phyloP scores from a whole-genome alignment of 92 coral and sea anemone species.

The Virgularia gustaviana region DNA sequence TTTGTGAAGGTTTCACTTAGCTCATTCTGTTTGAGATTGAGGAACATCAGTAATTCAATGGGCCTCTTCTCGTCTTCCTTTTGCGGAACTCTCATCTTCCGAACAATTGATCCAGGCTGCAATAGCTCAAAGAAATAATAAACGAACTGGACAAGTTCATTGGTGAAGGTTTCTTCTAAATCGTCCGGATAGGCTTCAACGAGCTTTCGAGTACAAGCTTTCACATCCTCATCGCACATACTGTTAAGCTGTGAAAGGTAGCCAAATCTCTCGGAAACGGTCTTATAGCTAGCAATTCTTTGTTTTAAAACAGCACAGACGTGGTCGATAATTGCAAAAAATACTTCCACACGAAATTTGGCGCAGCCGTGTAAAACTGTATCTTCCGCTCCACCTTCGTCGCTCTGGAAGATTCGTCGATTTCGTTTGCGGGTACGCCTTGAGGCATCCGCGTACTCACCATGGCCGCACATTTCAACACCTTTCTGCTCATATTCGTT shows the following conservation, averaged over 20 bases:
- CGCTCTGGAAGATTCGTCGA: constrained; percentile 1
- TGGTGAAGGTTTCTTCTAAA: constrained; percentile 22
- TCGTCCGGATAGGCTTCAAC: constrained; percentile 20
- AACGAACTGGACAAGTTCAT: constrained; percentile 16
- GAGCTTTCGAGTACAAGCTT: constrained; percentile 6
- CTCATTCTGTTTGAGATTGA: constrained; percentile 15
- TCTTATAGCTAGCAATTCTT: constrained; percentile 13
- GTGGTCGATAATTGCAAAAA: constrained; percentile 22
- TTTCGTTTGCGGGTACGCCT: constrained; percentile 18
- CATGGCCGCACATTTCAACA: not conserved
- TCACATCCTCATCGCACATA: constrained; percentile 19
- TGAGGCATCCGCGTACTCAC: constrained; percentile 13
- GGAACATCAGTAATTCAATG: constrained; percentile 7
- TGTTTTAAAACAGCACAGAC: constrained; percentile 11
- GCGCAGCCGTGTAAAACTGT: constrained; percentile 8
- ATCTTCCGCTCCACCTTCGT: constrained; percentile 21
- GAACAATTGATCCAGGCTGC: not conserved
- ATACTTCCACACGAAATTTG: constrained; percentile 13
- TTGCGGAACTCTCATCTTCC: constrained; percentile 21
- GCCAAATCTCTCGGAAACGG: constrained; percentile 24
- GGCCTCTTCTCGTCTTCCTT: constrained; percentile 27
- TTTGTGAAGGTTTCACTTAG: no score
- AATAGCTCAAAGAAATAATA: constrained; percentile 14
- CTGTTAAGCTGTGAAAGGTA: not conserved
- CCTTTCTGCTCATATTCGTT: constrained; percentile 17